Base-by-base conservation (phyloP, 2,113 vertebrate genomes). In the Copsychus sechellarum region DNA sequence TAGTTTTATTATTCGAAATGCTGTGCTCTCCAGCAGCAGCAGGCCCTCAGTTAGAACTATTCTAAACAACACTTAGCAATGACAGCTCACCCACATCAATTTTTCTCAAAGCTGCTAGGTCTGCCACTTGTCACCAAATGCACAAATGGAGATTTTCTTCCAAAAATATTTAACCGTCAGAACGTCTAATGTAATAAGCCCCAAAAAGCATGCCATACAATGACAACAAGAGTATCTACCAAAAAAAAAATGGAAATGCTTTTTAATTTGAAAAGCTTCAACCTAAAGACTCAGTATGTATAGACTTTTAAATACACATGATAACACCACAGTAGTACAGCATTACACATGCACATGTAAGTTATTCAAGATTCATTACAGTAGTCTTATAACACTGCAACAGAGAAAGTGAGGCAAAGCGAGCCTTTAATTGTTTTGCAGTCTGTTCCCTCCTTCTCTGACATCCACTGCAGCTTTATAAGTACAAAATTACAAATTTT, bases 231-330 rank as follows among this genome's bases (percentile, higher is more conserved):
- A 78, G 26, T 25, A 79, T 17, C 26, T 26, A 61, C 20, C 24
- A 79, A 87, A 88, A 72, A 87, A 88, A 72, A 13, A 43, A 20
- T 0, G 1, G 4, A 70, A 87, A 89, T 4, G 22, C 2, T n/a
- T 88, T 73, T 24, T 40, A 28, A 82, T 77, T 88, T 72, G 12
- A 84, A 88, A 84, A 80, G 31, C 42, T 88, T 77, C 40, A 57
- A 47, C 40, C 36, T 48, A 48, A 22, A 58, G 43, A 42, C 18
- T 50, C 33, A 48, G 14, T 10, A 25, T 9, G 36, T 36, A 76
- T 2, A 53, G 60, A 74, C 51, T 94, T 81, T 24, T 57, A 66
- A 72, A 76, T 26, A 70, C 16, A 77, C 5, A 45, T 33, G 86
- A 22, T 23, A 93, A 81, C 19, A 45, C 7, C 47, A 74, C 34